Evolutionary conservation across 2,888 invertebrate genomes (phyloP).

Genomic region (Odontocerum albicorne): DNA sequence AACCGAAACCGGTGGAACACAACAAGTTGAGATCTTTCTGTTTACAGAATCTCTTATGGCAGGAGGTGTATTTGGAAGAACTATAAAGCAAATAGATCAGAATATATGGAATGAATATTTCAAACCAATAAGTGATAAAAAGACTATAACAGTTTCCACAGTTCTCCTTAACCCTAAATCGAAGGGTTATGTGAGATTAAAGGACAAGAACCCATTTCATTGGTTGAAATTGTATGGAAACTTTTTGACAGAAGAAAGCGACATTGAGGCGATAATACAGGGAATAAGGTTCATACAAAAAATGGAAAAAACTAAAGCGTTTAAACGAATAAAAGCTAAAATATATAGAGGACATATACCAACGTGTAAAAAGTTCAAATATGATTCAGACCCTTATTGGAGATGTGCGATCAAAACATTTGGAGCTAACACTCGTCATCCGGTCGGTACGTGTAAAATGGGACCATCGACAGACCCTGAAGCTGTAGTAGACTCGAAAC

Average conservation of each 20-base stretch:
- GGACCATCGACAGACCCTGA: conserved; percentile 62
- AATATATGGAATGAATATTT: conserved; percentile 59
- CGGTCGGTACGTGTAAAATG: conserved; percentile 72
- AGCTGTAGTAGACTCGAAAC: conserved; percentile 65
- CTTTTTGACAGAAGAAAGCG: conserved; percentile 68
- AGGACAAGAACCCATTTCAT: conserved; percentile 70
- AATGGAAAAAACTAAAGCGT: conserved; percentile 58
- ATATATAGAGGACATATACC: conserved; percentile 55
- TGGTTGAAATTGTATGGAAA: conserved; percentile 78
- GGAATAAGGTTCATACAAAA: conserved; percentile 65
- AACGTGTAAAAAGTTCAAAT: conserved; percentile 52
- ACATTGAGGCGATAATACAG: conserved; percentile 61
- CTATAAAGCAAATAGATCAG: conserved; percentile 59
- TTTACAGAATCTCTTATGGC: conserved; percentile 64
- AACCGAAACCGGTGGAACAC: conserved; percentile 53
- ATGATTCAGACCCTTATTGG: conserved; percentile 69
- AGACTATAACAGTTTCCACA: conserved; percentile 63
- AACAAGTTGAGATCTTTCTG: conserved; percentile 70
- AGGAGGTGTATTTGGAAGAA: conserved; percentile 54
- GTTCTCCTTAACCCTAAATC: conserved; percentile 77
- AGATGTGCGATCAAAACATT: conserved; percentile 64
- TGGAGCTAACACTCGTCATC: conserved; percentile 65
- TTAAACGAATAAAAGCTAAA: conserved; percentile 59
- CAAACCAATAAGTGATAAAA: conserved; percentile 55
- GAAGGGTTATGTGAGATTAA: conserved; percentile 71